Conservation (phyloP, 1,140 invertebrate species). For the Xylocopa sonorina region DNA sequence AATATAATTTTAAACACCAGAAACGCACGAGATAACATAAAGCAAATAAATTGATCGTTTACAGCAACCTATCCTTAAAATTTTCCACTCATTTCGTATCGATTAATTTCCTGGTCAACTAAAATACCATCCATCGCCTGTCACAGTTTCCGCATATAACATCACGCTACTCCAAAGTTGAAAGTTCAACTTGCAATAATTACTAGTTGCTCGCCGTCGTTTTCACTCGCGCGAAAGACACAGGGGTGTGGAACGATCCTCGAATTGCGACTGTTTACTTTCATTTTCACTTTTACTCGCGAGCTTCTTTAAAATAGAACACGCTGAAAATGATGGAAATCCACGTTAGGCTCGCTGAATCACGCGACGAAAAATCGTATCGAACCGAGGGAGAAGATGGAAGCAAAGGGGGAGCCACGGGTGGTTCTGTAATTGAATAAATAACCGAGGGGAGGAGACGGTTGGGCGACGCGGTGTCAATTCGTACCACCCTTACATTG, state of each 20-base stretch:
- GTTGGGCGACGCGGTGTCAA: slow-evolving; percentile 43
- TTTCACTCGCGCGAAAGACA: background rate
- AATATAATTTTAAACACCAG: no score
- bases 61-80: no score
- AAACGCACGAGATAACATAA: no score
- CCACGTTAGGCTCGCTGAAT: background rate
- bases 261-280: background rate
- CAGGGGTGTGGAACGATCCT: no score
- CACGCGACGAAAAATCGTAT: background rate
- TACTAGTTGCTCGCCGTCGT: background rate
- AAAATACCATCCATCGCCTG: no score
- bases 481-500: slow-evolving; percentile 41
- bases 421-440: slow-evolving; percentile 61
- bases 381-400: no score
- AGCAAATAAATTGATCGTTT: no score
- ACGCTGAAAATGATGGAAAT: no score
- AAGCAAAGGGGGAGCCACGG: no score
- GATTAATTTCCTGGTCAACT: no score
- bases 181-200: slow-evolving; percentile 3
- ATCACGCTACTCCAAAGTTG: background rate
- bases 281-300: background rate
- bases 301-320: no score
- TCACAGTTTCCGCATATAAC: background rate
- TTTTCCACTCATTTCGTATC: no score
- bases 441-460: slow-evolving; percentile 29